Evolutionary conservation across 2,888 invertebrate species (phyloP).

Genomic region (Trissolcus brochymenae): DNA sequence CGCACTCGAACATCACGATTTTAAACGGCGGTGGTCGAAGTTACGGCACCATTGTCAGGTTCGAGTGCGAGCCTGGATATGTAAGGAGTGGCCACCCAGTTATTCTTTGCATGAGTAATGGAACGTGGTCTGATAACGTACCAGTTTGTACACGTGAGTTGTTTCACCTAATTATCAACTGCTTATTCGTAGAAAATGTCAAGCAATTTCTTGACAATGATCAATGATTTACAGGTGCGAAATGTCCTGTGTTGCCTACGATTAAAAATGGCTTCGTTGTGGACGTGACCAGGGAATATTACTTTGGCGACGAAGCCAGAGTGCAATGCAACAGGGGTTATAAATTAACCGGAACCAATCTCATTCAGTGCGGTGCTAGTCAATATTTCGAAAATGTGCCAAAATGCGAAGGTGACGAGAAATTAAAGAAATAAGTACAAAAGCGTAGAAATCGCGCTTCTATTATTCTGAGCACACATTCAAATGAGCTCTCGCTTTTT

Average conservation of each 20-base stretch:
- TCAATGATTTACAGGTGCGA: conserved; percentile 77
- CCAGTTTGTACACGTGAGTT: conserved; percentile 88
- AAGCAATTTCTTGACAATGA: neutral
- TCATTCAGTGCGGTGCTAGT: conserved; percentile 89
- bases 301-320: conserved; percentile 92
- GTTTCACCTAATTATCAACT: no score
- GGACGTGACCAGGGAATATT: conserved; percentile 86
- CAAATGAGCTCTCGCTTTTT: neutral
- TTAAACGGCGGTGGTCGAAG: conserved; percentile 93
- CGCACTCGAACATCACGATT: conserved; percentile 90
- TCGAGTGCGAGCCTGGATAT: conserved; percentile 94
- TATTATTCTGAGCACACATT: neutral
- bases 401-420: conserved; percentile 84
- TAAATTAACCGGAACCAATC: conserved; percentile 88
- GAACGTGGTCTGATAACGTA: conserved; percentile 95
- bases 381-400: conserved; percentile 90
- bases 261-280: conserved; percentile 92
- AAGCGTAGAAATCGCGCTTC: neutral
- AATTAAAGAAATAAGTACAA: neutral
- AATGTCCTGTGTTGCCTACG: conserved; percentile 85
- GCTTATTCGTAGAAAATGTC: no score
- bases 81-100: conserved; percentile 92
- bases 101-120: conserved; percentile 95
- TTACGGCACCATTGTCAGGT: conserved; percentile 94
- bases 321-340: conserved; percentile 95